Percentiles rank a stretch among this genome's conserved stretches.
Evolutionary conservation across 2,113 vertebrate genomes (phyloP).

Genomic region (Trematocara marginatum): DNA sequence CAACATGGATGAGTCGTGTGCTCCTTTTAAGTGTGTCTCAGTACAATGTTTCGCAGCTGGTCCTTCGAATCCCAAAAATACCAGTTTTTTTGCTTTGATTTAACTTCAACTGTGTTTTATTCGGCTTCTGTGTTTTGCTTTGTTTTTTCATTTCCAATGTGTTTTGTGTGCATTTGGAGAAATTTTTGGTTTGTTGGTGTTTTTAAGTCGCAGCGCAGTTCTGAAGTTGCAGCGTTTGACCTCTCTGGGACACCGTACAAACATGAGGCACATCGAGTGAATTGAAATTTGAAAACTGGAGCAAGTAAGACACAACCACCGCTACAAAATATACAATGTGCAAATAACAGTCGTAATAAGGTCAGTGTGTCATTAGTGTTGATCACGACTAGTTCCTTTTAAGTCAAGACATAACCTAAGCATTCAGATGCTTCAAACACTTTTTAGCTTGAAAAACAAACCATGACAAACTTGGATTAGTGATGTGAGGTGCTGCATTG

Average conservation of each 20-base stretch:
- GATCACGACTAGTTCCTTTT: slow-evolving; percentile 4
- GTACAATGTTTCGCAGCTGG: neutral
- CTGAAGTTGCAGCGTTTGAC: neutral
- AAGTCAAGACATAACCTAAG: neutral
- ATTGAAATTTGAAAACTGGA: neutral
- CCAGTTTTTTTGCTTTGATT: fast-evolving
- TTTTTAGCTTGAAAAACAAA: neutral
- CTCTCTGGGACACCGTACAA: neutral
- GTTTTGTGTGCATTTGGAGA: neutral
- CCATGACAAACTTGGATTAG: slow-evolving; percentile 3
- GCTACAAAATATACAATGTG: slow-evolving; percentile 9
- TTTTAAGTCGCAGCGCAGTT: neutral
- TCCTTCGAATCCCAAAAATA: neutral
- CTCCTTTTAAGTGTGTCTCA: neutral
- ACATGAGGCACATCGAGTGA: neutral
- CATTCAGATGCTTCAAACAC: neutral
- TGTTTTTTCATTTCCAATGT: neutral
- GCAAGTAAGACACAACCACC: neutral
- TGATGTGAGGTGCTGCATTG: slow-evolving; percentile 27
- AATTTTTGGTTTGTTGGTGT: neutral
- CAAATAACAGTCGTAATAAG: slow-evolving; percentile 9
- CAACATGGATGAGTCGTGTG: neutral
- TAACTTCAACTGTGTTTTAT: neutral
- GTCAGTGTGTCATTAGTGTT: slow-evolving; percentile 45
- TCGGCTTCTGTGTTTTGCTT: neutral